phyloP scores from a whole-genome alignment of 2,888 invertebrate species.

The Rhimphoctona megacephalus region DNA sequence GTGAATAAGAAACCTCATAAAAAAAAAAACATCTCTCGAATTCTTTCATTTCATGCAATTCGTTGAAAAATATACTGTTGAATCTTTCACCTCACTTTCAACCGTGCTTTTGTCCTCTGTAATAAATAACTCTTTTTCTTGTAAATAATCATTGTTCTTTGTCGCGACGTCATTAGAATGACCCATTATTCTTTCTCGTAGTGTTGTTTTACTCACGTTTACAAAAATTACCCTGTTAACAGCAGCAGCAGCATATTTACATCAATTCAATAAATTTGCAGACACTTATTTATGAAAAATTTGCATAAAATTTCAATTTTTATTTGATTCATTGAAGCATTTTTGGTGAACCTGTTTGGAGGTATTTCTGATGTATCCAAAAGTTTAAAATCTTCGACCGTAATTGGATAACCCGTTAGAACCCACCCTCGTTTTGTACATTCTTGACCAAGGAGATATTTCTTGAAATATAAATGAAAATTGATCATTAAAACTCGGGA shows the following conservation, averaged over 20 bases:
- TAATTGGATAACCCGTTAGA: slow-evolving; percentile 87
- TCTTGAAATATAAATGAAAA: slow-evolving; percentile 80
- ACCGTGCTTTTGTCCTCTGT: slow-evolving; percentile 68
- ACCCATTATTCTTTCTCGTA: slow-evolving; percentile 83
- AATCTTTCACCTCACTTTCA: slow-evolving; percentile 73
- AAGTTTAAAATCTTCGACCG: slow-evolving; percentile 87
- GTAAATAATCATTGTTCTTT: slow-evolving; percentile 75
- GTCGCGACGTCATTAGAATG: slow-evolving; percentile 85
- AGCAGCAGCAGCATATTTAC: neutral
- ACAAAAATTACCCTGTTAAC: slow-evolving; percentile 86
- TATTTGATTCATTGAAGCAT: neutral
- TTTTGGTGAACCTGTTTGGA: slow-evolving; percentile 87
- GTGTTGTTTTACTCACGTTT: slow-evolving; percentile 82
- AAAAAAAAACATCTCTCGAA: neutral
- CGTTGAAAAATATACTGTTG: neutral
- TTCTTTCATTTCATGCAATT: neutral
- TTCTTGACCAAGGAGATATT: slow-evolving; percentile 85
- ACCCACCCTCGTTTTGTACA: slow-evolving; percentile 88
- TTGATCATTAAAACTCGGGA: slow-evolving; percentile 13
- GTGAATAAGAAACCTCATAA: neutral
- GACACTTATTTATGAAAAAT: neutral
- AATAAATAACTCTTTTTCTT: slow-evolving; percentile 67
- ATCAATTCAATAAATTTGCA: neutral
- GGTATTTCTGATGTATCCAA: slow-evolving; percentile 87
- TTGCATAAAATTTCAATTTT: neutral